Base-by-base conservation (phyloP, 2,797 vertebrate genomes). In the Pampus argenteus region DNA sequence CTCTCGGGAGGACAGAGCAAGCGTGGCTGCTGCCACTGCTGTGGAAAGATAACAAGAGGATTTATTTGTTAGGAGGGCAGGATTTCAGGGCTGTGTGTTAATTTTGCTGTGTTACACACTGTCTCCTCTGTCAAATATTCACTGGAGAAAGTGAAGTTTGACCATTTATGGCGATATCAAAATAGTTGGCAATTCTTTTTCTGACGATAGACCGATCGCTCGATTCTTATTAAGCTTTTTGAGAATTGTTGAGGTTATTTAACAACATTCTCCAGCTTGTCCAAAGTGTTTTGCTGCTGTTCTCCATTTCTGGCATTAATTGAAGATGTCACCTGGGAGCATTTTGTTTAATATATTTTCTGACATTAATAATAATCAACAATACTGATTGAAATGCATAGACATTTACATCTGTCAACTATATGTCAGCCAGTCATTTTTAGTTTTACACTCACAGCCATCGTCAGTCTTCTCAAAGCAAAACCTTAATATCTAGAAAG, bases 1-100 rank as follows among this genome's bases (percentile, higher is more conserved):
- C 79, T 81, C 82, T 82, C 77, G 9, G 71, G 82, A 86, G 79
- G 85, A 56, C 74, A 49, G 31, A 13, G 79, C 61, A 17, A 87
- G 72, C 50, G 20, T 61, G 65, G 63, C 79, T 71, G 74, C 78
- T 81, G 81, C 77, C 47, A 31, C 83, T 86, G 86, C 86, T 74
- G 6, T 52, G 50, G 71, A 56, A 40, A 91, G 91, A 92, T 90
- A 90, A 91, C 79, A 79, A 73, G 76, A 84, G 78, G 80, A 90
- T 90, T 87, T 89, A 82, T 87, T 88, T 84, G 82, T 89, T 76
- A 36, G 70, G 28, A 50, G 66, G 61, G 66, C 69, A 67, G 79
- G 66, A 82, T 81, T 88, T 87, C 58, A 75, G 64, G 48, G 71
- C 64, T 48, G 69, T 63, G 47, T 83, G 70, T 81, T 79, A 38